These are phyloP conservation scores for Anhinga anhinga DNA, from an alignment of 2,113 vertebrate species.

Conservation along the genomic window DNA sequence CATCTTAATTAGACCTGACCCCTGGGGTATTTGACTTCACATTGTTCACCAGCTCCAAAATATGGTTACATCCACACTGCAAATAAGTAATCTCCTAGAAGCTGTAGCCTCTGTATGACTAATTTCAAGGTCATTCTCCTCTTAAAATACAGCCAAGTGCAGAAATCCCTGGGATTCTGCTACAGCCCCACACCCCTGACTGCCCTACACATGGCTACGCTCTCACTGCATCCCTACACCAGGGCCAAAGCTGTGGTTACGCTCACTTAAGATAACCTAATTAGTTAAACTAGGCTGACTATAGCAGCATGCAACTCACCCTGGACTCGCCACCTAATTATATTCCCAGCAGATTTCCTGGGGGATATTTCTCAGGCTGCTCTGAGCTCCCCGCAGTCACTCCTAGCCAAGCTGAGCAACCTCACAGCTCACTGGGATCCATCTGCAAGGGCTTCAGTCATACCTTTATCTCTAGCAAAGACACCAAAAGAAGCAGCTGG, in stretches of 20 bases:
- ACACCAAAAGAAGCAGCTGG: background rate
- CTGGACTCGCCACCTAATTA: background rate
- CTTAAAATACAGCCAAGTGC: background rate
- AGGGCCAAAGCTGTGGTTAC: background rate
- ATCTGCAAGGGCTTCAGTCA: background rate
- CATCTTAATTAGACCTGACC: constrained; percentile 41
- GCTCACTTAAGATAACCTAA: background rate
- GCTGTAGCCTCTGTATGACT: background rate
- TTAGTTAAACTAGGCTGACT: background rate
- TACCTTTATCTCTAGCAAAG: background rate
- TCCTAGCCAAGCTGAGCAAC: background rate
- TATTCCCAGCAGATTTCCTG: background rate
- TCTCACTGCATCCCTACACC: background rate
- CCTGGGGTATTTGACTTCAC: background rate
- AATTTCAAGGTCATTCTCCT: background rate
- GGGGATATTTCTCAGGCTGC: background rate
- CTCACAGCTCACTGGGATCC: background rate
- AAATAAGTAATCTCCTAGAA: background rate
- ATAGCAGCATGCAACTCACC: background rate
- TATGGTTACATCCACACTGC: background rate
- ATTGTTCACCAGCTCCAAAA: background rate
- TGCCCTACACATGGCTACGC: accelerated
- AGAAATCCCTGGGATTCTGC: background rate
- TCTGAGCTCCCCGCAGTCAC: background rate
- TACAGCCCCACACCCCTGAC: background rate